These are phyloP conservation scores for Chloroclysta siterata DNA, from an alignment of 2,888 invertebrate genomes.

Conservation along the genomic window DNA sequence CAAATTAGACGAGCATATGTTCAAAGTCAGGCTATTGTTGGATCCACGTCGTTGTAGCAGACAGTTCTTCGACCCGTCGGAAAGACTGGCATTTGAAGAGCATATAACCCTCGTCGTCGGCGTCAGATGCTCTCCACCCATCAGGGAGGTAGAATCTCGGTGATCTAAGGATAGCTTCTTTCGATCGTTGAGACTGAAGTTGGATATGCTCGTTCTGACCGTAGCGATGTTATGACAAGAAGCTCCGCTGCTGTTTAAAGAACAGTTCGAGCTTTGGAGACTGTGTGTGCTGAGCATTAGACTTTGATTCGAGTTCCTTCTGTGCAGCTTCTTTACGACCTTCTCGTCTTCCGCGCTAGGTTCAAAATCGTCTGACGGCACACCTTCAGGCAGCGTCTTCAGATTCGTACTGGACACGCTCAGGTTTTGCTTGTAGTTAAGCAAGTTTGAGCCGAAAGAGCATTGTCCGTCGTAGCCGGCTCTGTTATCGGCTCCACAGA, in stretches of 20 bases:
- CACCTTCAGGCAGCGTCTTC: conserved; percentile 89
- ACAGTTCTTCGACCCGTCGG: conserved; percentile 84
- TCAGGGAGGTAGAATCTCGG: conserved; percentile 94
- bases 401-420: conserved; percentile 89
- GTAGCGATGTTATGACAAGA: conserved; percentile 76
- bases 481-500: conserved; percentile 63
- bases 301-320: conserved; percentile 87
- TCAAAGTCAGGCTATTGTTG: conserved; percentile 93
- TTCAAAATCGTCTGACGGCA: conserved; percentile 88
- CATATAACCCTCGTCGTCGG: conserved; percentile 77
- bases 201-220: conserved; percentile 77
- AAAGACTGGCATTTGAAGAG: conserved; percentile 77
- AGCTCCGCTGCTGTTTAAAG: conserved; percentile 72
- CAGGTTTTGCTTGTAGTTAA: conserved; percentile 86
- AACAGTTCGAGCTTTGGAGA: conserved; percentile 83
- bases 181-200: conserved; percentile 75
- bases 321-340: conserved; percentile 78
- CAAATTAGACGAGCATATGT: conserved; percentile 84
- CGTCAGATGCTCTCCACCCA: conserved; percentile 78
- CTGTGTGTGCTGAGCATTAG: conserved; percentile 84
- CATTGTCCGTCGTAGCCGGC: conserved; percentile 60
- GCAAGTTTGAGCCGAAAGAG: conserved; percentile 82
- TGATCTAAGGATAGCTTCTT: conserved; percentile 91
- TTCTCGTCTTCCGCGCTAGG: conserved; percentile 76
- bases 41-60: conserved; percentile 92